Conservation (phyloP, 2,888 invertebrate species). For the Dicyrtomina minuta region DNA sequence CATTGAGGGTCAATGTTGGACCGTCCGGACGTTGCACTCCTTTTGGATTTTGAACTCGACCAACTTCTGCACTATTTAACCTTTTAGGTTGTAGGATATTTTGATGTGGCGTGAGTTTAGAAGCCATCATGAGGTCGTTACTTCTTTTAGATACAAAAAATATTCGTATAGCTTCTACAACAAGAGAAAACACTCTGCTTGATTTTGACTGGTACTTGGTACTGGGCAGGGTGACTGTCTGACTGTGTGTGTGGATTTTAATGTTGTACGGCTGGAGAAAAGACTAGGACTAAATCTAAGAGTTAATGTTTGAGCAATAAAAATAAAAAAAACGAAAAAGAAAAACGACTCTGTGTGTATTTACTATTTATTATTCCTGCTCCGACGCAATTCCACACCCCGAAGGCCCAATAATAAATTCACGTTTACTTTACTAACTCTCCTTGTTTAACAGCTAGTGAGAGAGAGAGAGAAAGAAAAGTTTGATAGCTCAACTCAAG, state of each 20-base stretch:
- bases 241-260: too few species aligned
- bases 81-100: slow-evolving; percentile 33
- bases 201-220: too few species aligned
- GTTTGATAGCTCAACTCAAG: neutral
- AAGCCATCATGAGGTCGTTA: slow-evolving; percentile 3
- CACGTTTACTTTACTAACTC: neutral
- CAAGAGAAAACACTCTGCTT: neutral
- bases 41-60: neutral
- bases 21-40: neutral
- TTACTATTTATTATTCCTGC: neutral
- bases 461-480: neutral
- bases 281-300: neutral
- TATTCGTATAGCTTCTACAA: neutral
- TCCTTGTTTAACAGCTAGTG: neutral
- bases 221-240: too few species aligned
- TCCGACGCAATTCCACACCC: slow-evolving; percentile 10
- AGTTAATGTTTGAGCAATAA: neutral
- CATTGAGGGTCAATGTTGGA: slow-evolving; percentile 20
- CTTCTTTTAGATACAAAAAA: neutral
- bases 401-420: neutral
- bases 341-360: too few species aligned
- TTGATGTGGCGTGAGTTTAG: slow-evolving; percentile 24
- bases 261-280: neutral
- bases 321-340: neutral
- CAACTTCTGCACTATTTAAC: neutral